Evolutionary conservation across 2,888 invertebrate species (phyloP), one percentile per base, ranked within the genome.

Genomic region (Epinotia bilunana): DNA sequence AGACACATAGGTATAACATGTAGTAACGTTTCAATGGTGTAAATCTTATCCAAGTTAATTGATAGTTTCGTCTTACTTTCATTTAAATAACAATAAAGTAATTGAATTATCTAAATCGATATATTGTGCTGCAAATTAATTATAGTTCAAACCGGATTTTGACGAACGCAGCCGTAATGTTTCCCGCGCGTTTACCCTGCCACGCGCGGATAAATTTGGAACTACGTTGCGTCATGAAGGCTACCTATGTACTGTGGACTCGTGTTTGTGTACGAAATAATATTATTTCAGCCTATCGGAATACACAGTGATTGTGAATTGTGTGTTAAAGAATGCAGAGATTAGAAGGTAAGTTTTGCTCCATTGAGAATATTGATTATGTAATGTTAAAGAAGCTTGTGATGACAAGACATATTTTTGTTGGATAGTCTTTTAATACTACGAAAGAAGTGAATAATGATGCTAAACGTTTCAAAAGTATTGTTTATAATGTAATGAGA

Each of bases 221-320:
- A 91, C 84, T 85, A 83, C 74, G 82, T 83, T 85, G 86, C 89
- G 90, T 90, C 90, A 89, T 86, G 83, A 83, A 81, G 79, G 80
- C 80, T 79, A 78, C 79, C 79, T 80, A 81, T 81, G 81, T 80
- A 79, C 84, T 84, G 86, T 75, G 80, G 87, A 87, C 86, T 87
- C 84, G 83, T 88, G 88, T 88, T 88, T 88, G 86, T 88, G 85
- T 86, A 87, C 81, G 79, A 78, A 81, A 81, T 74, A 67, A 81
- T 84, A 81, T 85, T 84, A 84, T 81, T 82, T 82, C 82, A 78
- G 75, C 76, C 74, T 78, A 80, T 39, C n/a, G 63, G 43, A 60
- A 61, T 72, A 77, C 76, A 80, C 75, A 80, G 80, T 83, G 79
- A 79, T 78, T 82, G 79, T 79, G 78, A 77, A 78, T 62, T 77